These are phyloP conservation scores for Columba guinea DNA, from an alignment of 2,797 vertebrate genomes.

Conservation along the genomic window DNA sequence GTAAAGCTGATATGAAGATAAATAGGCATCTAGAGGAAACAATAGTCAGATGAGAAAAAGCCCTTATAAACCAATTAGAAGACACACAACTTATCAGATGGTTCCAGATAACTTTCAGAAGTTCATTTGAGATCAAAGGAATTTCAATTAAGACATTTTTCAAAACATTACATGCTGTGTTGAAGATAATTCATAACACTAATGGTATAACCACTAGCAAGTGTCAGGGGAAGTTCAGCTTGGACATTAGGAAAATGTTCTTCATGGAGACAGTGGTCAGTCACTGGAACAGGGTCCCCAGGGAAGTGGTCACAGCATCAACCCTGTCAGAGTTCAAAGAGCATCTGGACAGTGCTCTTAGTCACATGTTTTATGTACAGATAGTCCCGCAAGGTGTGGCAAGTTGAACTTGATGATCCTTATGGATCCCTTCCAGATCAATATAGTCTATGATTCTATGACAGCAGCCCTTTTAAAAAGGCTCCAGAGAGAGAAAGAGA, in stretches of 20 bases:
- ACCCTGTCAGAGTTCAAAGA: neutral
- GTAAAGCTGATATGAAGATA: neutral
- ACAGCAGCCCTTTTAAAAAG: neutral
- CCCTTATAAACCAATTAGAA: neutral
- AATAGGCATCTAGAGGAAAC: neutral
- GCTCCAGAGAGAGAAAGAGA: neutral
- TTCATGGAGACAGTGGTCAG: rapidly evolving
- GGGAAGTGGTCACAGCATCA: neutral
- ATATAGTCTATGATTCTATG: neutral
- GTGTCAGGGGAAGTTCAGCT: neutral
- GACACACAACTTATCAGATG: neutral
- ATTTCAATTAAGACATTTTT: neutral
- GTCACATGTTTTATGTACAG: neutral
- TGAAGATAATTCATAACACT: neutral
- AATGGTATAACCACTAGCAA: neutral
- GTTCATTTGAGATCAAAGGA: neutral
- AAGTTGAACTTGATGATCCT: neutral
- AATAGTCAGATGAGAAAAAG: neutral
- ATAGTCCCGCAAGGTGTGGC: neutral
- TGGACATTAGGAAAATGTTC: neutral
- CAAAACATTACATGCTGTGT: neutral
- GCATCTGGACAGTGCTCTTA: rapidly evolving
- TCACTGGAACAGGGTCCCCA: neutral
- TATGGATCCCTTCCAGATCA: rapidly evolving
- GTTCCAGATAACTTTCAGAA: neutral